Percentiles rank a stretch among this genome's conserved stretches.
Conservation (phyloP, 2,113 vertebrate species). For the Corydoras sp. region DNA sequence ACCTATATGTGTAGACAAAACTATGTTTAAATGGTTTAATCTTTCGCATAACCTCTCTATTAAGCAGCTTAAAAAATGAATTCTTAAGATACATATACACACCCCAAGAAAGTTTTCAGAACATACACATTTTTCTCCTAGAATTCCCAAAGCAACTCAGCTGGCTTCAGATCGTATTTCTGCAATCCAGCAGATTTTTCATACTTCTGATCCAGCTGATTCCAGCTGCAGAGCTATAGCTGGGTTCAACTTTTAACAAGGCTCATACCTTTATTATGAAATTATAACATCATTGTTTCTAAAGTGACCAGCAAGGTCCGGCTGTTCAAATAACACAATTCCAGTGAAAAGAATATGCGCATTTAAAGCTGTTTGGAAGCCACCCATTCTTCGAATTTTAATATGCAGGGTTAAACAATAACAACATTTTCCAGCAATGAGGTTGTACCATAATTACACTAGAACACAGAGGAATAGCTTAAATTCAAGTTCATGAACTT, state of each 20-base stretch:
- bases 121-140: background rate
- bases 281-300: too few species aligned
- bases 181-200: too few species aligned
- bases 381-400: too few species aligned
- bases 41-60: background rate
- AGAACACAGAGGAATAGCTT: too few species aligned
- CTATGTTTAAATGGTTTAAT: background rate
- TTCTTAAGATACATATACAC: conserved; percentile 13
- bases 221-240: background rate
- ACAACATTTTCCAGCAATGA: too few species aligned
- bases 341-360: too few species aligned
- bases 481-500: too few species aligned
- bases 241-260: background rate
- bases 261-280: background rate
- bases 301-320: too few species aligned
- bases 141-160: background rate
- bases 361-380: too few species aligned
- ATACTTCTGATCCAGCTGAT: background rate
- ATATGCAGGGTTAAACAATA: too few species aligned
- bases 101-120: background rate
- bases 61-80: conserved; percentile 6
- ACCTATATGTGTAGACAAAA: background rate
- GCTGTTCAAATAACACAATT: too few species aligned
- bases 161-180: background rate
- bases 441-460: too few species aligned